Evolutionary conservation across 2,888 invertebrate genomes (phyloP), one percentile per base, ranked within the genome.

Genomic region (Cepaea hortensis): DNA sequence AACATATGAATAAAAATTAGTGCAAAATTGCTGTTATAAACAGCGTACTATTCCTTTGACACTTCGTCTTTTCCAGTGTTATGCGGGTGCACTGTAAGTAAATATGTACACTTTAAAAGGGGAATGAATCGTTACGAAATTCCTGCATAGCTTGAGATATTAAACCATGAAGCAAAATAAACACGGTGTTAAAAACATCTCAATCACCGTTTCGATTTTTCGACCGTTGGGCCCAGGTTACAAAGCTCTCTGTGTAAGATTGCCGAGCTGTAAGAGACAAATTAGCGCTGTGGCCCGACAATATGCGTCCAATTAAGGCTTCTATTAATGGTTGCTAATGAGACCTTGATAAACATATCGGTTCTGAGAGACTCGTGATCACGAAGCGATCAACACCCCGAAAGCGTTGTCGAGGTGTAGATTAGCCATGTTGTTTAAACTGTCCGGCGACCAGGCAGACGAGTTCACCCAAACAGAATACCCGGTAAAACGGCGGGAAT

Each of bases 371-470:
- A 18, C 23, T 55, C 70, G 55, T 73, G 82, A 82, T n/a, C 82
- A n/a, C 3, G 65, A 62, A 46, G 46, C 83, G 83, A 75, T 75
- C 83, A 61, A 61, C 83, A 83, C 62, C 61, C 75, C 46, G n/a
- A 13, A 35, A 50, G 81, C 68, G 50, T 50, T 13, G n/a, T 1
- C 50, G 15, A 55, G 55, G 50, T 72, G 81, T 81, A 81, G 81
- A 81, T 81, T 81, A 81, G 81, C 81, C 75, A 75, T 48, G 75
- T 62, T 75, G 83, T 73, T 83, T 61, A 83, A 83, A 83, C 83
- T 83, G 83, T 55, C n/a, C 82, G 48, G 23, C 55, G 50, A 50
- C 50, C 50, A 62, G 70, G 20, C 20, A 75, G 23, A 83, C 48
- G 35, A 83, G 75, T 9, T 83, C 73, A n/a, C 62, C 62, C 35